Percentiles rank a stretch among this genome's conserved stretches.
These are phyloP conservation scores for Microtus ochrogaster DNA, from an alignment of 2,113 vertebrate genomes.

Conservation along the genomic window DNA sequence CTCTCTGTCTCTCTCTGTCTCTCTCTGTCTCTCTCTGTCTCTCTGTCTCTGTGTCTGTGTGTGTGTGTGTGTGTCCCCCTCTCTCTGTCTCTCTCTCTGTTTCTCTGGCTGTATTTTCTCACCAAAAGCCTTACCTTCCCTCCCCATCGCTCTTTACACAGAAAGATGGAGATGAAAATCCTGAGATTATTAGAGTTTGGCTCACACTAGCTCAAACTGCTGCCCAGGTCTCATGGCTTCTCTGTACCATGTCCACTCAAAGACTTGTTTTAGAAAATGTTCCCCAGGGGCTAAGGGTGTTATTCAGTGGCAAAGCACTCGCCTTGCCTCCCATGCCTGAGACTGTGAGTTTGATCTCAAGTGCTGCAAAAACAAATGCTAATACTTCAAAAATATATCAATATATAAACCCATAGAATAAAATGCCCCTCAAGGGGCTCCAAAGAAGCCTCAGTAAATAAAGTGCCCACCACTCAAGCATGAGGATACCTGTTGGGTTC, in stretches of 20 bases:
- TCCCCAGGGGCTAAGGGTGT: background rate
- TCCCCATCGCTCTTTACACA: background rate
- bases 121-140: background rate
- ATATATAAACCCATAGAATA: background rate
- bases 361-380: background rate
- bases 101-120: background rate
- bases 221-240: background rate
- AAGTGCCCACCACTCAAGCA: background rate
- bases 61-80: no score
- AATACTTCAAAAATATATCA: background rate
- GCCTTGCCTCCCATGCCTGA: background rate
- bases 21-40: no score
- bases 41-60: no score
- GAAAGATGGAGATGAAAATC: background rate
- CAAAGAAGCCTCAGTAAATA: background rate
- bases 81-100: background rate
- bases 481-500: no score
- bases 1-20: no score
- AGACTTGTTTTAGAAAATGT: background rate
- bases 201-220: background rate
- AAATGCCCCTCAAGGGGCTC: background rate
- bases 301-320: background rate
- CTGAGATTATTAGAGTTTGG: background rate
- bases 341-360: background rate
- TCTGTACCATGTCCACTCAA: background rate